Conservation (phyloP, 2,113 vertebrate species). For the Thymallus thymallus region DNA sequence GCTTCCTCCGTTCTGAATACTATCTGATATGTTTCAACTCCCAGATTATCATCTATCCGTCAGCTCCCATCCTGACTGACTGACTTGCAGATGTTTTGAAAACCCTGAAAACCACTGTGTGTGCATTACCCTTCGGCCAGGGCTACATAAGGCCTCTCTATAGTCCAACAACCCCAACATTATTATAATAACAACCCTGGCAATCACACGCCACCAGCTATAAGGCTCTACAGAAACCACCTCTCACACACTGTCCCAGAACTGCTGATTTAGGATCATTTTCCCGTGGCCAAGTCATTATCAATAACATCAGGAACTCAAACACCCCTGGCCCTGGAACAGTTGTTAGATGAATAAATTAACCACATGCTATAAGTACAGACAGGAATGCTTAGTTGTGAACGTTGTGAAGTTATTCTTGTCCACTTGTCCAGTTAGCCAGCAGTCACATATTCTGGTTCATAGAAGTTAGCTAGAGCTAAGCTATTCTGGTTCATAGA, state of each 20-base stretch:
- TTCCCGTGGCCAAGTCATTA: constrained; percentile 25
- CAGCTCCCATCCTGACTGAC: no score
- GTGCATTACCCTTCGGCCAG: constrained; percentile 8
- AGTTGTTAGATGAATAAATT: constrained; percentile 15
- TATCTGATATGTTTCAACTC: no score
- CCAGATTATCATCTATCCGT: no score
- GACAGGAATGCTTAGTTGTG: constrained; percentile 53
- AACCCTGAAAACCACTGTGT: not conserved
- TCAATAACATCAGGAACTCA: constrained; percentile 29
- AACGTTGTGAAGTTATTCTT: constrained; percentile 30
- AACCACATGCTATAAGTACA: not conserved
- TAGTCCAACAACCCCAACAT: constrained; percentile 46
- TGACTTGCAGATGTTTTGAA: not conserved
- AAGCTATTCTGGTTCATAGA: no score
- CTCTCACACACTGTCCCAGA: not conserved
- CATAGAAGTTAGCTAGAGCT: no score
- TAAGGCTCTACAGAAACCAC: constrained; percentile 57
- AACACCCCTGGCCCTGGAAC: constrained; percentile 45
- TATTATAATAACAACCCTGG: constrained; percentile 60
- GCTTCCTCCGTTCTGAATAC: no score
- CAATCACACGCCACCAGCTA: constrained; percentile 34
- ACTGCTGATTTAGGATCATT: constrained; percentile 57
- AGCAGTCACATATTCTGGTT: no score
- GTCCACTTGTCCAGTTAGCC: not conserved
- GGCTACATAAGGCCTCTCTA: not conserved